Conservation (phyloP, 1,140 invertebrate species). For the Hylyphantes graminicola region DNA sequence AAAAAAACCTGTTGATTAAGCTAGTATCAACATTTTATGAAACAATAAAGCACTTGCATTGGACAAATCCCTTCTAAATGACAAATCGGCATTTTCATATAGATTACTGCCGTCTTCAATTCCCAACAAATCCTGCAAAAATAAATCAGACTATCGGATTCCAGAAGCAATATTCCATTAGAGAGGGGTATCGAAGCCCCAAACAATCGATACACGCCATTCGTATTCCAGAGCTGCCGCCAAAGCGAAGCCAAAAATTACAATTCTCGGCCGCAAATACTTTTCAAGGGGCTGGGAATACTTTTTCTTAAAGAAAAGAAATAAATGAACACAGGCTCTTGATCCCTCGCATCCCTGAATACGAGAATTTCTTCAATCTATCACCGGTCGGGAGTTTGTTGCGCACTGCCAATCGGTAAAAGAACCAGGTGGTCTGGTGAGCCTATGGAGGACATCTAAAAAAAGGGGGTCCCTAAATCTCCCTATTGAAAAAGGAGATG, state of each 20-base stretch:
- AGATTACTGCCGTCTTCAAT: no score
- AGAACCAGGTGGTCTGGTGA: neutral
- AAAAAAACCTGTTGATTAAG: no score
- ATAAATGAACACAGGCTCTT: neutral
- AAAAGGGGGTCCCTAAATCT: constrained; percentile 25
- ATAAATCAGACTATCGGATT: no score
- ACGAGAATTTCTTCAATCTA: constrained; percentile 20
- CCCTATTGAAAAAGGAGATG: constrained; percentile 34
- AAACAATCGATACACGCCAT: no score
- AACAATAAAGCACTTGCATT: no score
- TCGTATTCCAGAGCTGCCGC: no score
- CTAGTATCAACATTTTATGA: no score
- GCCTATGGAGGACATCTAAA: neutral
- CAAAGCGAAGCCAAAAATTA: neutral
- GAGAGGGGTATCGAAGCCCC: no score
- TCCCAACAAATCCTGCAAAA: no score
- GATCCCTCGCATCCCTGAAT: constrained; percentile 1
- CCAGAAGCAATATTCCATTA: no score
- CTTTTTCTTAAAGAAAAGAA: neutral
- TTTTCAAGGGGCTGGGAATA: neutral
- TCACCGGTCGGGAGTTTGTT: neutral
- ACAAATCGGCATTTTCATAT: no score
- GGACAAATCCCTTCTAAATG: no score
- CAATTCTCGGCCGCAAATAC: neutral
- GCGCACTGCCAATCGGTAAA: constrained; percentile 1